Evolutionary conservation across 1,140 invertebrate genomes (phyloP).

Genomic region (Penaeus chinensis): DNA sequence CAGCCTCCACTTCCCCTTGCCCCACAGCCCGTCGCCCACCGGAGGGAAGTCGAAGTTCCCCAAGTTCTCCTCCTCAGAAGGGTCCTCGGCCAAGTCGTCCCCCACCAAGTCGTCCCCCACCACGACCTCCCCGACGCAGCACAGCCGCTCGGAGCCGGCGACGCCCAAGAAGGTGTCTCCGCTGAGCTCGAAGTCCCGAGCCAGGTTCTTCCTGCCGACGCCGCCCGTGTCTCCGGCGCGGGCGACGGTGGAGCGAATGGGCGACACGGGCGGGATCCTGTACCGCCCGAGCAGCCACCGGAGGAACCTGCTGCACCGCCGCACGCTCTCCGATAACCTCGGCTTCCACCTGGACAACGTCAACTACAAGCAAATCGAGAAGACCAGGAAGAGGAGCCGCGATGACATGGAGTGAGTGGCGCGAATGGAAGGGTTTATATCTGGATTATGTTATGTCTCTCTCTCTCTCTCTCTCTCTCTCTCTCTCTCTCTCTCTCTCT

Average conservation of each 20-base stretch:
- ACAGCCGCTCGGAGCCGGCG: neutral
- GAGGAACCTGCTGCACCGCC: neutral
- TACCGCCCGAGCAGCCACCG: neutral
- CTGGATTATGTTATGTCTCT: neutral
- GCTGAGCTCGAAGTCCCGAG: neutral
- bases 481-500: neutral
- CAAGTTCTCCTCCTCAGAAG: neutral
- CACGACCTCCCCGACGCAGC: neutral
- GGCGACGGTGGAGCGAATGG: neutral
- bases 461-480: neutral
- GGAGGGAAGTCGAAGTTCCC: neutral
- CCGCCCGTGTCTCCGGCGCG: neutral
- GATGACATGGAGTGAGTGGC: constrained; percentile 25
- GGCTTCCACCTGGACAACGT: neutral
- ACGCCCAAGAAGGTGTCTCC: neutral
- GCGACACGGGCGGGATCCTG: neutral
- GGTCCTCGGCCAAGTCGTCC: neutral
- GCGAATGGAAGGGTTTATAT: too few relatives aligned
- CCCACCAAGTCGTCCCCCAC: neutral
- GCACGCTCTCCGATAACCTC: neutral
- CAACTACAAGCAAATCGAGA: neutral
- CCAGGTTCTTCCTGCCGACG: neutral
- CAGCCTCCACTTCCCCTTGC: neutral
- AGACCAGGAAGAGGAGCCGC: constrained; percentile 19
- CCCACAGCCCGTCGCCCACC: neutral